Percentiles rank a stretch among this genome's conserved stretches.
phyloP scores from a whole-genome alignment of 1,140 invertebrate species.

The Galleria mellonella region DNA sequence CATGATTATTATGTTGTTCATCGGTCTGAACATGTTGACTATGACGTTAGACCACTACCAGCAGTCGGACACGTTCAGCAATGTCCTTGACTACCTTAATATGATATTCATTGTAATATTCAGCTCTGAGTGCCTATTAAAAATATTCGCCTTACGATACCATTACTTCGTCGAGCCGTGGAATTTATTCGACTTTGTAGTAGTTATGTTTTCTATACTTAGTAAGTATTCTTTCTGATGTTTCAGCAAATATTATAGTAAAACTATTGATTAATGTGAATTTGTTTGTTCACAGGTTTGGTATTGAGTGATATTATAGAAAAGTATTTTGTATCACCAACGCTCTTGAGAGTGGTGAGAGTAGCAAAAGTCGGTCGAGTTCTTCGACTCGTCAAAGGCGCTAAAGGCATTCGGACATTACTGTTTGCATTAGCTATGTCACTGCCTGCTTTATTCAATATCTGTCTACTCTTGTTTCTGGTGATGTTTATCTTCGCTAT shows the following conservation, averaged over 20 bases:
- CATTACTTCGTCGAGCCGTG: constrained; percentile 99
- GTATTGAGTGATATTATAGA: constrained; percentile 96
- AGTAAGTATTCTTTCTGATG: constrained; percentile 77
- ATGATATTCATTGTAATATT: constrained; percentile 99
- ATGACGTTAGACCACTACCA: constrained; percentile 98
- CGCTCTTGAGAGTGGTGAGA: constrained; percentile 95
- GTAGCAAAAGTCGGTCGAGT: constrained; percentile 98
- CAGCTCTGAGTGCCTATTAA: constrained; percentile 96
- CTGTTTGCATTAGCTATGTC: constrained; percentile 99
- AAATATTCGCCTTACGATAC: constrained; percentile 96
- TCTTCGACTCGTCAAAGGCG: constrained; percentile 96
- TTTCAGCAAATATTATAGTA: background rate
- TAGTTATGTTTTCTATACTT: constrained; percentile 98
- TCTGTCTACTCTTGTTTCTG: constrained; percentile 96
- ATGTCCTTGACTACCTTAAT: constrained; percentile 92
- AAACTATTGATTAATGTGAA: background rate
- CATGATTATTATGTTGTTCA: constrained; percentile 99
- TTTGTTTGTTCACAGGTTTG: constrained; percentile 82
- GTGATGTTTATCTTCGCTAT: constrained; percentile 99
- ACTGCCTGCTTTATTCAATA: constrained; percentile 98
- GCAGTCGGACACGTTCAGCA: constrained; percentile 87
- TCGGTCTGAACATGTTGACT: constrained; percentile 98
- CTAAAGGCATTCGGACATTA: constrained; percentile 97
- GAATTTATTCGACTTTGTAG: constrained; percentile 99
- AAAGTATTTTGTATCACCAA: constrained; percentile 98